phyloP scores from a whole-genome alignment of 2,888 invertebrate species.

The Anarsia innoxiella region DNA sequence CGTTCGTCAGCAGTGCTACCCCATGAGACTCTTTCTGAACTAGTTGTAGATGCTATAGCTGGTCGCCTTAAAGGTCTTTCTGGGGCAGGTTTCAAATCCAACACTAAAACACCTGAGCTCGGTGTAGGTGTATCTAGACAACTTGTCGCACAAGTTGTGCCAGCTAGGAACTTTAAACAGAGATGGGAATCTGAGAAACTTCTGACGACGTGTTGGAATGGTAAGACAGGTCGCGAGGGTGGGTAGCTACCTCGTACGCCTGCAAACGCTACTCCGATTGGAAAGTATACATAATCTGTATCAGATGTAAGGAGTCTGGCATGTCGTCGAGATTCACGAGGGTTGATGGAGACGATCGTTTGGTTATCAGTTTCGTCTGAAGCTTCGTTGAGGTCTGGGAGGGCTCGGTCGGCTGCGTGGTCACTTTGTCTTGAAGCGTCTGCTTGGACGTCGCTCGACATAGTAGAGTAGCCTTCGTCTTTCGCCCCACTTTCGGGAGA shows the following conservation, averaged over 20 bases:
- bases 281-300: constrained; percentile 80
- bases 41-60: constrained; percentile 69
- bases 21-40: constrained; percentile 74
- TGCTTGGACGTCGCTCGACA: constrained; percentile 88
- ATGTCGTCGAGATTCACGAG: constrained; percentile 67
- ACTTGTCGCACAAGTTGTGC: constrained; percentile 70
- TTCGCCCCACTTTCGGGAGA: constrained; percentile 85
- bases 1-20: constrained; percentile 76
- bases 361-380: constrained; percentile 82
- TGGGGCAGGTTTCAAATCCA: constrained; percentile 75
- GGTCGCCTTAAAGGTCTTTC: constrained; percentile 76
- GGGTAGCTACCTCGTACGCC: constrained; percentile 83
- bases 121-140: constrained; percentile 76
- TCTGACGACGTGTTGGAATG: constrained; percentile 83
- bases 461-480: constrained; percentile 89
- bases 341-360: constrained; percentile 69
- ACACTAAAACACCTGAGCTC: constrained; percentile 76
- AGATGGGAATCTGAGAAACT: constrained; percentile 85
- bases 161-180: constrained; percentile 80
- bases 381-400: constrained; percentile 84
- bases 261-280: constrained; percentile 77
- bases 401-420: constrained; percentile 70
- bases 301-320: constrained; percentile 76
- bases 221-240: constrained; percentile 79
- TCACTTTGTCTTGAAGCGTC: constrained; percentile 78